Evolutionary conservation across 2,888 invertebrate genomes (phyloP), one percentile per base, ranked within the genome.

Genomic region (Dorcus parallelipipedus): DNA sequence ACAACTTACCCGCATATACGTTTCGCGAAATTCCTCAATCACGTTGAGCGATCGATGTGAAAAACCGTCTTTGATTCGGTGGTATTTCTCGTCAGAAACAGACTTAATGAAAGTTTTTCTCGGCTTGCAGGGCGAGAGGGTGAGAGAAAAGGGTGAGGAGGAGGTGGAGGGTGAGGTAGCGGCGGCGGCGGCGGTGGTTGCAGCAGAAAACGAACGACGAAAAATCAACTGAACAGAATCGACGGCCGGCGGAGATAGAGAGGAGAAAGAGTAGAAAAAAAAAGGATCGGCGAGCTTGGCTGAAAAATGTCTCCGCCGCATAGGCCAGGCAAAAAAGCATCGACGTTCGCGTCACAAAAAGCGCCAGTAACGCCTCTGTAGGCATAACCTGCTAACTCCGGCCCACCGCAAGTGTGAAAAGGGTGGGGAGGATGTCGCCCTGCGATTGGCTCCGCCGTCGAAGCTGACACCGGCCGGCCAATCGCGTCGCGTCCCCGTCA

Each of bases 351-450:
- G 75, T 74, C 73, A 20, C 68, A 74, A 76, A 76, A 76, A 75
- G 70, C 74, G 68, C 69, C 66, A 72, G 76, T 70, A 75, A 76
- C 75, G 76, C 77, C 76, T 77, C 71, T 71, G 69, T 70, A 74
- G 76, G 76, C 75, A 73, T 76, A 74, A 76, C 76, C 75, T 68
- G 70, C 70, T 69, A 72, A 75, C 50, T 73, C 76, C 76, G 68
- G 74, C 77, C 78, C 77, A 74, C 74, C 72, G 61, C 68, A 73
- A 71, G 77, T 76, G 78, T 77, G 75, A 78, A 78, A 78, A 74
- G 72, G 72, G 78, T 74, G 76, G 78, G 79, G 75, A 74, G 63
- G 64, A 71, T 73, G 74, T 74, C 79, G 78, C 79, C 76, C 68
- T 58, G 61, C 73, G 66, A 78, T 78, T 78, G 78, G 78, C 68